Evolutionary conservation across 2,113 vertebrate species (phyloP), one percentile per base, ranked within the genome.

Genomic region (Saiga tatarica): DNA sequence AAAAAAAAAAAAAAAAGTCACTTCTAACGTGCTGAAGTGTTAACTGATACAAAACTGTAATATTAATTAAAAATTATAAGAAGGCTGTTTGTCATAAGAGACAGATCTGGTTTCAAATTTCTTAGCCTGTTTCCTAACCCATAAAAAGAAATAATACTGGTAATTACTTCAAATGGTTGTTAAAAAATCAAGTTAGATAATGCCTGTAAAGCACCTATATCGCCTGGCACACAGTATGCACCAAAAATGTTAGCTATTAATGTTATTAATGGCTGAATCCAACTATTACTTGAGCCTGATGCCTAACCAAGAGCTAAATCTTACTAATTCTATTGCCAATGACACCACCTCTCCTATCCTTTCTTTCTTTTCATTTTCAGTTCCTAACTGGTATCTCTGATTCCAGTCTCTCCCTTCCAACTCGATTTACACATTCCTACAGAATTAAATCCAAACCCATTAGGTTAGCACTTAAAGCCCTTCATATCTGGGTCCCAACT

Each of bases 291-390:
- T 87, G 50, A 81, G 25, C 60, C 62, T 53, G 57, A 79, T 53
- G 5, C 57, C 91, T 57, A 94, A 89, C 81, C 85, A 96, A 96
- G 81, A 93, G 28, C 78, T 94, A 94, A 92, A 76, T 64, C 39
- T 81, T 93, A 95, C 36, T 47, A 92, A 82, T 55, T 94, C 39
- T 84, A 86, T 83, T 30, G 78, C 52, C 76, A 97, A 90, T 23
- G 74, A 97, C 74, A 91, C 17, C 74, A 91, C 17, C 12, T 81
- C 78, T 92, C 52, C 76, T 47, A 64, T 64, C 42, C 5, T 39
- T 52, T 55, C 59, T 19, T 97, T 79, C 47, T 95, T 93, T 94
- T 81, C 53, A 57, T 95, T 93, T 87, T 89, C 87, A 94, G 74
- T 92, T 21, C 74, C 85, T 94, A 90, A 82, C 60, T 84, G n/a